Percentiles rank a stretch among this genome's conserved stretches.
Conservation (phyloP, 2,888 invertebrate species). For the Drosophila kokeensis region DNA sequence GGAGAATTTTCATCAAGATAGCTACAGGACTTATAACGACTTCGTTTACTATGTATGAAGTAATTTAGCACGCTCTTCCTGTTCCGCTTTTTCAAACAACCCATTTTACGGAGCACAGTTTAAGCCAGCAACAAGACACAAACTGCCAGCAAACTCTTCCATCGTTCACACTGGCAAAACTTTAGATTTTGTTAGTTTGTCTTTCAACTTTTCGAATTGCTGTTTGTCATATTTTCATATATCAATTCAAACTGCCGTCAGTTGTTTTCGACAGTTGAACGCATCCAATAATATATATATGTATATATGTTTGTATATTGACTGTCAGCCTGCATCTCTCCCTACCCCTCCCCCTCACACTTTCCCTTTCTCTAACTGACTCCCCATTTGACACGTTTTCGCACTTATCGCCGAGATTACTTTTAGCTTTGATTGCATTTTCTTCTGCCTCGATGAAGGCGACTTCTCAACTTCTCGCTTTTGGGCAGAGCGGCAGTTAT, state of each 20-base stretch:
- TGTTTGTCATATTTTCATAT: constrained; percentile 54
- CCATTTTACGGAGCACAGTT: not conserved
- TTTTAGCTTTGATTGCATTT: constrained; percentile 77
- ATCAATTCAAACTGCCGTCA: constrained; percentile 47
- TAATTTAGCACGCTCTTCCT: not conserved
- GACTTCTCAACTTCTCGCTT: constrained; percentile 22
- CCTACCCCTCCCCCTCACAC: not conserved
- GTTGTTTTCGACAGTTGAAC: constrained; percentile 59
- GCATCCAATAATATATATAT: constrained; percentile 31
- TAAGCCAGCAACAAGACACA: not conserved
- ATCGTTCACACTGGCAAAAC: not conserved
- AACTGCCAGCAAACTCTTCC: not conserved
- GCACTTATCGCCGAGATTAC: constrained; percentile 80
- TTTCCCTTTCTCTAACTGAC: constrained; percentile 6
- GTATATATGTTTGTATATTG: constrained; percentile 43
- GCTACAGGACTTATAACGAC: not conserved
- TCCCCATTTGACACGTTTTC: constrained; percentile 73
- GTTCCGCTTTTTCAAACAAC: not conserved
- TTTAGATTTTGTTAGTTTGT: constrained; percentile 28
- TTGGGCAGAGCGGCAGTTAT: constrained; percentile 59
- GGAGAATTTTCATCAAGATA: not conserved
- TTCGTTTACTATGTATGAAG: not conserved
- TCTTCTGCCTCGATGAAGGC: constrained; percentile 16
- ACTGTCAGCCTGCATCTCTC: constrained; percentile 32
- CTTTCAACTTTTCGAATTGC: constrained; percentile 47